Conservation (phyloP, 1,140 invertebrate genomes). For the Centruroides sculpturatus region DNA sequence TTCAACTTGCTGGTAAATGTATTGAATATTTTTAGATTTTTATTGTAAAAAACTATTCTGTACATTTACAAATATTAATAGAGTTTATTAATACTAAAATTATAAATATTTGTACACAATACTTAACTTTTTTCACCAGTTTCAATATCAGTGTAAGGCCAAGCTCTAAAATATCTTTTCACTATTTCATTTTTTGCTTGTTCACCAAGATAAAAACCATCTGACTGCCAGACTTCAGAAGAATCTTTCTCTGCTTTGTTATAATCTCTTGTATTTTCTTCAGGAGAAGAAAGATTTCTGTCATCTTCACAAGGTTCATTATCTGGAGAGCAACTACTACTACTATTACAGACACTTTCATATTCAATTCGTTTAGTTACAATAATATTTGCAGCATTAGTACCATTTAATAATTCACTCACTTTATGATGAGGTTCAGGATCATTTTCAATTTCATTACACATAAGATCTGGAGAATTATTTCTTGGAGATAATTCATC, state of each 20-base stretch:
- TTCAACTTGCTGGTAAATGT: too few relatives aligned
- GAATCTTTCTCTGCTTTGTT: background rate
- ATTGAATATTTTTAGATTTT: too few relatives aligned
- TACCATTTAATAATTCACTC: constrained; percentile 13
- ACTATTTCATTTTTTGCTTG: background rate
- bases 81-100: too few relatives aligned
- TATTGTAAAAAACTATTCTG: too few relatives aligned
- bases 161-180: constrained; percentile 25
- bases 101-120: too few relatives aligned
- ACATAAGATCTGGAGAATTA: constrained; percentile 27
- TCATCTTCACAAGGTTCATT: constrained; percentile 15
- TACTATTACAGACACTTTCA: constrained; percentile 1
- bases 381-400: constrained; percentile 26
- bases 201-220: background rate
- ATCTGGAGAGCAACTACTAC: constrained; percentile 30
- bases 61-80: too few relatives aligned
- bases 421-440: constrained; percentile 37
- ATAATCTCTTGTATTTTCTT: constrained; percentile 14
- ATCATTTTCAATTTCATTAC: constrained; percentile 20
- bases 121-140: constrained; percentile 24
- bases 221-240: background rate
- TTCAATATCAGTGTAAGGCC: constrained; percentile 19
- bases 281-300: constrained; percentile 23
- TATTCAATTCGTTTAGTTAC: background rate
- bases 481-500: constrained; percentile 12